Percentiles rank a stretch among this genome's conserved stretches.
These are phyloP conservation scores for Sialia sialis DNA, from an alignment of 2,113 vertebrate genomes.

Conservation along the genomic window DNA sequence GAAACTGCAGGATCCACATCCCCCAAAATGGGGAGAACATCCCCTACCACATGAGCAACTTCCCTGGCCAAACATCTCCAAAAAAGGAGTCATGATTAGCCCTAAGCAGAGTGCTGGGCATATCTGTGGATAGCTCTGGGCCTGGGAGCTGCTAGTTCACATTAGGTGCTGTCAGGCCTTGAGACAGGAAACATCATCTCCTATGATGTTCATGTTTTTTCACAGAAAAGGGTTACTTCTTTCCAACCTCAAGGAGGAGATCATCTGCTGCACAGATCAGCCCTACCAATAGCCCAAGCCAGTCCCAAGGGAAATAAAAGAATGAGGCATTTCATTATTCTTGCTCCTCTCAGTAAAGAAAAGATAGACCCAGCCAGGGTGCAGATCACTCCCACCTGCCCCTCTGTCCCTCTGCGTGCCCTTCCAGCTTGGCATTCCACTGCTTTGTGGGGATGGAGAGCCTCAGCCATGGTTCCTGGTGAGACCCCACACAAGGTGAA, in stretches of 20 bases:
- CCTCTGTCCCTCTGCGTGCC: background rate
- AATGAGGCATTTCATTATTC: background rate
- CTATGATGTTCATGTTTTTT: background rate
- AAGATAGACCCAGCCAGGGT: background rate
- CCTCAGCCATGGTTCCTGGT: background rate
- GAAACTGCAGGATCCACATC: accelerated
- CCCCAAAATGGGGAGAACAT: background rate
- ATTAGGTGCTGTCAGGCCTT: background rate
- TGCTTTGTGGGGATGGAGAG: background rate
- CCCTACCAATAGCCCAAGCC: background rate
- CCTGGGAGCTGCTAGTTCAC: background rate
- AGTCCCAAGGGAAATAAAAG: background rate
- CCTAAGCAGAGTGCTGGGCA: no score
- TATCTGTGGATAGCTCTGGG: background rate
- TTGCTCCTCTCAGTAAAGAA: background rate
- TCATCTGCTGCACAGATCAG: background rate
- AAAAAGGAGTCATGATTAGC: background rate
- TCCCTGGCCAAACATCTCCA: background rate
- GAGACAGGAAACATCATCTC: background rate
- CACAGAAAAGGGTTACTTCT: background rate
- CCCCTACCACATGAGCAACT: background rate
- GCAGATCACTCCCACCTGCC: background rate
- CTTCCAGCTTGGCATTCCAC: background rate
- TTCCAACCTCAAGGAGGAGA: background rate
- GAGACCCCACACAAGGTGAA: background rate